phyloP scores from a whole-genome alignment of 2,113 vertebrate species.

The Sinocyclocheilus rhinocerous region DNA sequence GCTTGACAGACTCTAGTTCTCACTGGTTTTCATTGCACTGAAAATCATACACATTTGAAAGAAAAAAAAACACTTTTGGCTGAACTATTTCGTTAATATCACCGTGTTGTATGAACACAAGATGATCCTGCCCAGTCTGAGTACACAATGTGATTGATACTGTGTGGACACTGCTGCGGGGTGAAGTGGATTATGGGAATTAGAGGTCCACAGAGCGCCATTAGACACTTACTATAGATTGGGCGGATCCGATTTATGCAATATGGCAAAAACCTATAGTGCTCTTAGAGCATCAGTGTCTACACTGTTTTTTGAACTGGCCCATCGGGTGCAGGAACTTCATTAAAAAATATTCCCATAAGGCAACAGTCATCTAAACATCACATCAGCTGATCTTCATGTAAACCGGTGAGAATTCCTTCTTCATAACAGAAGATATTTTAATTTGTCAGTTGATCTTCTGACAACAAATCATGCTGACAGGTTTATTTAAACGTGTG shows the following conservation, averaged over 20 bases:
- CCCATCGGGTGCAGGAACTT: neutral
- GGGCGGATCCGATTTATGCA: neutral
- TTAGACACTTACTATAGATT: conserved; percentile 67
- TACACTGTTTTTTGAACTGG: neutral
- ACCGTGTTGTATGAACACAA: neutral
- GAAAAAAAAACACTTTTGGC: too few relatives aligned
- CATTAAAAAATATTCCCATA: conserved; percentile 18
- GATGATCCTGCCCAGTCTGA: neutral
- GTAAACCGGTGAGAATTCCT: neutral
- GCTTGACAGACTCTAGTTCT: neutral
- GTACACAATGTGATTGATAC: conserved; percentile 79
- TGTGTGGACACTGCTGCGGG: conserved; percentile 67
- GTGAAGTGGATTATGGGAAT: conserved; percentile 70
- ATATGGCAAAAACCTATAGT: neutral
- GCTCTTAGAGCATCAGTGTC: neutral
- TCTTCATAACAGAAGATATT: neutral
- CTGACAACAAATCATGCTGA: conserved; percentile 36
- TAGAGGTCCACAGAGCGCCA: conserved; percentile 61
- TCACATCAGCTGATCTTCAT: conserved; percentile 2
- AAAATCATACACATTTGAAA: neutral
- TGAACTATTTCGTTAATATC: neutral
- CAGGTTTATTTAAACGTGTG: neutral
- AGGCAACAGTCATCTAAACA: neutral
- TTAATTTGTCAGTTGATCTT: conserved; percentile 8
- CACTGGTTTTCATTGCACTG: neutral